Base-by-base conservation (phyloP, 2,113 vertebrate genomes). In the Sceloporus tristichus region DNA sequence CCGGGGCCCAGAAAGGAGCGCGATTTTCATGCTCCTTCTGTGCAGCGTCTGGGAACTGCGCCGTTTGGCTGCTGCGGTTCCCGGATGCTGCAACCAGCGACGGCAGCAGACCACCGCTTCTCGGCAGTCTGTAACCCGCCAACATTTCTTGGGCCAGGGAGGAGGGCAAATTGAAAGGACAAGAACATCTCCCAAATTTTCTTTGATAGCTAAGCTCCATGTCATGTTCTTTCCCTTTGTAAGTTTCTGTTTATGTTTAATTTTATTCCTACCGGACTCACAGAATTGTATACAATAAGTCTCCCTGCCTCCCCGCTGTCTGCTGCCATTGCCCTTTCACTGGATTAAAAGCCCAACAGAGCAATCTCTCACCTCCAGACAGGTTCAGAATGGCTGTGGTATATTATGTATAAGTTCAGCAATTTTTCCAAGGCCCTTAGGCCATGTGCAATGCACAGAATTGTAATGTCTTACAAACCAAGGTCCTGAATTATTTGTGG, bases 181-280 rank as follows among this genome's bases (percentile, higher is more conserved):
- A 56, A 27, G 10, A 87, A 85, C 40, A 84, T 79, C 75, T 25
- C 70, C 48, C 19, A 85, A 19, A 71, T 75, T 87, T 83, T 82
- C 71, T 82, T 70, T 86, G 81, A 87, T 78, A 89, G 16, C 2
- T 56, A 18, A 89, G 75, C 56, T n/a, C 75, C 90, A 62, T 29
- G 21, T 74, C 85, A 73, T 78, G 76, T 86, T 89, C 11, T 53
- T 91, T 80, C 25, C 23, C 89, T 88, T 87, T 53, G n/a, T n/a
- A 73, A 23, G 53, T 68, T 70, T 91, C 82, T 85, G 56, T 54
- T 79, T 27, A 23, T 21, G 25, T 29, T 29, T 87, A 79, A 83
- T 77, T 91, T 92, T 89, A 90, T 75, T 9, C 16, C 59, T 86
- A 11, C 84, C 42, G 59, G 54, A 0, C 2, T 78, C 25, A 65